A percentile compares a stretch with the other conserved stretches of the same genome.
Evolutionary conservation across 2,797 vertebrate genomes (phyloP).

Genomic region (Benthosema pterotum): DNA sequence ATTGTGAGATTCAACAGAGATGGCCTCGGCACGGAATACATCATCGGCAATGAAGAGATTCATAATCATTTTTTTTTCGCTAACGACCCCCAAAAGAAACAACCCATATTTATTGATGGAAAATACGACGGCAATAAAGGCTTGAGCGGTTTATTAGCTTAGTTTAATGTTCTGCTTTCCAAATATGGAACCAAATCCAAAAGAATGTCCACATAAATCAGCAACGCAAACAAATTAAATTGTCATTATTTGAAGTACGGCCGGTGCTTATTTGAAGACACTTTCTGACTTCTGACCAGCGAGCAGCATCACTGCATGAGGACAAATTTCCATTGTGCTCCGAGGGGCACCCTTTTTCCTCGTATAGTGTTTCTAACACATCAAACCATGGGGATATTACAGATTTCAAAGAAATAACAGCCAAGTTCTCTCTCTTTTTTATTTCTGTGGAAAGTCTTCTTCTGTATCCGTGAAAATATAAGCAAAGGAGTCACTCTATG

Average conservation of each 20-base stretch:
- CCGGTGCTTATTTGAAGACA: constrained; percentile 6
- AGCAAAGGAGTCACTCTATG: neutral
- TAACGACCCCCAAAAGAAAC: neutral
- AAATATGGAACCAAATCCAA: neutral
- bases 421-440: constrained; percentile 1
- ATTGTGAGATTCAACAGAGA: too few relatives aligned
- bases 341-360: neutral
- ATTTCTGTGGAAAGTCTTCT: neutral
- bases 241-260: constrained; percentile 2
- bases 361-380: neutral
- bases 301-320: neutral
- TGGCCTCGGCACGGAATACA: neutral
- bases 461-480: neutral
- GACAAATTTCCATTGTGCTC: constrained; percentile 5
- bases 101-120: neutral
- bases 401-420: neutral
- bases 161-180: constrained; percentile 15
- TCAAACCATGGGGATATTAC: constrained; percentile 5
- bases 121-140: neutral
- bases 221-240: constrained; percentile 7
- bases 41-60: constrained; percentile 4
- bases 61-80: constrained; percentile 1
- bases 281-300: constrained; percentile 1
- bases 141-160: neutral
- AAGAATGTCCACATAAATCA: constrained; percentile 13